Base-by-base conservation (phyloP, 1,140 invertebrate species). In the Achroia grisella region DNA sequence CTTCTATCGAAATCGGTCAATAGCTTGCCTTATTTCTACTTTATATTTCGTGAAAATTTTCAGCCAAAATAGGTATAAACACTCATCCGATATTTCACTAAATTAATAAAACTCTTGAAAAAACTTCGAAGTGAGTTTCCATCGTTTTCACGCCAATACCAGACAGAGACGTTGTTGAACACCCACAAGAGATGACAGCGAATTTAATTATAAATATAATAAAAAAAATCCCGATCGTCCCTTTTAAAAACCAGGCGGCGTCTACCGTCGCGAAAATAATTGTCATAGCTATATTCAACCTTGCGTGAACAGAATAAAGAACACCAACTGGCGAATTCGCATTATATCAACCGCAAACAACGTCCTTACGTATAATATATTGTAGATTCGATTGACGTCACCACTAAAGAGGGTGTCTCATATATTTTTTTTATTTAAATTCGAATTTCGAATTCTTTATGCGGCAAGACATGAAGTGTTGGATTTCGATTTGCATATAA, bases 201-300 rank as follows among this genome's bases (percentile, higher is more conserved):
- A 79, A 79, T 80, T 83, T 83, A 83, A 80, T 83, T 83, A 82
- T 82, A 76, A 82, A 79, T 78, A 79, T 82, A 79, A 79, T 82
- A 83, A 83, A 83, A 73, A 78, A 80, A 77, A 60, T 70, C 71
- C 71, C 68, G 61, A 73, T 46, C 71, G 72, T 73, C 78, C 78
- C 75, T 81, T 70, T 66, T 59, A 51, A 57, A 65, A 68, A 64
- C 52, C 57, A 9, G 40, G 42, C 52, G 39, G 44, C 50, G 50
- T 60, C 48, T 48, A 45, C 40, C 44, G 41, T 37, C 43, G 44
- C 43, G 42, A 56, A 51, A 40, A 55, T 34, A 54, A 42, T 40
- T 54, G 10, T 40, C 49, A 34, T 23, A 11, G 28, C 59, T 43
- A 63, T 52, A 52, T 58, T 55, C 52, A 48, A 55, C 59, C 52